A percentile compares a stretch with the other conserved stretches of the same genome.
phyloP scores from a whole-genome alignment of 2,888 invertebrate species.

The Lasiommata megera region DNA sequence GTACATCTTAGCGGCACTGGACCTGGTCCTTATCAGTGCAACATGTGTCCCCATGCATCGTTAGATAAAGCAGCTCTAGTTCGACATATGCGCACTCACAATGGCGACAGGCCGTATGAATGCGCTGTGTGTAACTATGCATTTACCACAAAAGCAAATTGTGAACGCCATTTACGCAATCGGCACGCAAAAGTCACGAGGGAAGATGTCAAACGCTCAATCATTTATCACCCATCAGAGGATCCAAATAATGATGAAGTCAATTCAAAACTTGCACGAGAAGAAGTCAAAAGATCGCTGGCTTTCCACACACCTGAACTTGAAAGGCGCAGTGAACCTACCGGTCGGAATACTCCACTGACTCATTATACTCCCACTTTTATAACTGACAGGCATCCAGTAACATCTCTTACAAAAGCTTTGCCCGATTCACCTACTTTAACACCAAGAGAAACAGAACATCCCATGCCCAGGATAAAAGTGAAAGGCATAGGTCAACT shows the following conservation, averaged over 20 bases:
- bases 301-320: conserved; percentile 78
- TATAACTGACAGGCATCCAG: conserved; percentile 72
- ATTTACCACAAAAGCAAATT: conserved; percentile 98
- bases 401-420: conserved; percentile 59
- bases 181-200: conserved; percentile 92
- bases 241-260: conserved; percentile 90
- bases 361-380: conserved; percentile 69
- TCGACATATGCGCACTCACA: conserved; percentile 96
- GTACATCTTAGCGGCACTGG: conserved; percentile 90
- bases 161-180: conserved; percentile 96
- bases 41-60: conserved; percentile 94
- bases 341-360: conserved; percentile 67
- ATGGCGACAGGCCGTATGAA: conserved; percentile 96
- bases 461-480: conserved; percentile 73
- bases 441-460: conserved; percentile 64
- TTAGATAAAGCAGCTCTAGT: conserved; percentile 95
- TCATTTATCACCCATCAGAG: conserved; percentile 93
- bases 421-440: conserved; percentile 58
- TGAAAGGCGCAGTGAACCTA: conserved; percentile 64
- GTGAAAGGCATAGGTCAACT: conserved; percentile 84
- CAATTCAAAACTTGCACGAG: conserved; percentile 76
- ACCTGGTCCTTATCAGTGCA: conserved; percentile 93
- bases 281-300: conserved; percentile 80
- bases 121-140: conserved; percentile 97
- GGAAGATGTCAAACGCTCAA: conserved; percentile 93